Base-by-base conservation (phyloP, 1,140 invertebrate species). In the Lordiphosa collinella region DNA sequence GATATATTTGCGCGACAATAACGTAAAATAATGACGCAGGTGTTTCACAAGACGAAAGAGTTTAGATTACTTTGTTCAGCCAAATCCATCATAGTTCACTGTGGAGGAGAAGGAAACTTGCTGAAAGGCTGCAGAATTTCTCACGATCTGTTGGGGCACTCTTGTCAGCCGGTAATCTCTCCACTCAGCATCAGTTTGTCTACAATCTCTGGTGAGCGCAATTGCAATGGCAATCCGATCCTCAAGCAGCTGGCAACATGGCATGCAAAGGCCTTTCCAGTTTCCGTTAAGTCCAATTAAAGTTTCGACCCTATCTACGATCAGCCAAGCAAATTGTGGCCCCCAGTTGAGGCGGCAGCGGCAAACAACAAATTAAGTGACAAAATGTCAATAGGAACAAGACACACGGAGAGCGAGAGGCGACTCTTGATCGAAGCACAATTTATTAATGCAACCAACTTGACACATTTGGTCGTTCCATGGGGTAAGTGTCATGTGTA, bases 11-110 rank as follows among this genome's bases (percentile, higher is more conserved):
- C 61, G 40, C 72, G 79, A 69, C 68, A 79, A 86, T 69, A 86
- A 82, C 54, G 78, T 78, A 73, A 70, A 86, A 86, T 84, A 86
- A 86, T 78, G 65, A 59, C 72, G 51, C 82, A 86, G 76, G 82
- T 86, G 82, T 65, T 85, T 50, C 60, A 40, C 14, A 43, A 64
- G 66, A 63, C 47, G 57, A 61, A 65, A 66, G 51, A 71, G 64
- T 65, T 78, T 53, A 63, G 60, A 78, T 85, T 84, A 61, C 78
- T 37, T 40, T 49, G 38, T 37, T 64, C 55, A 18, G 49, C 46
- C 46, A 54, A 58, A 84, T 84, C 72, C 78, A 85, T 84, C 79
- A 84, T 78, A 51, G 32, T 38, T 22, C 40, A 41, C 31, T 41
- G 11, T 58, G 31, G 3, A 18, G 37, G 37, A 18, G 14, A 16